Conservation (phyloP, 2,113 vertebrate species). For the Lucifuga dentata region DNA sequence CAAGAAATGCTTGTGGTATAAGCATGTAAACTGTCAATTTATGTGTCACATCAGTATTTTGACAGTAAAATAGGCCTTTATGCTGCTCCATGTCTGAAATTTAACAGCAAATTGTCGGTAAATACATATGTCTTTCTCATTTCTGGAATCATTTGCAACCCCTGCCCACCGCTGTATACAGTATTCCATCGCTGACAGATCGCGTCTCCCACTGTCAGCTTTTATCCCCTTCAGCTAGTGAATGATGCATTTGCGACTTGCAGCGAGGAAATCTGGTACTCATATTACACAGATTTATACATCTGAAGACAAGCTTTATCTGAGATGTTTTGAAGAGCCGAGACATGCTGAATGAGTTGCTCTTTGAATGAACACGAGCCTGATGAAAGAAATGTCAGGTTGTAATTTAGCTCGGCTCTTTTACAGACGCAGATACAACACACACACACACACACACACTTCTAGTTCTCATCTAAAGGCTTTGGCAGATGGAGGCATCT, state of each 20-base stretch:
- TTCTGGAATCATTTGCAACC: slow-evolving; percentile 28
- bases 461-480: slow-evolving; percentile 40
- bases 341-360: slow-evolving; percentile 43
- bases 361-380: slow-evolving; percentile 46
- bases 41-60: slow-evolving; percentile 6
- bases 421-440: slow-evolving; percentile 16
- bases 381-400: slow-evolving; percentile 62
- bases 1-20: no score
- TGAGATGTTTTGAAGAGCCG: slow-evolving; percentile 54
- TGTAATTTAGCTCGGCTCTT: slow-evolving; percentile 51
- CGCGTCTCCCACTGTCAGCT: slow-evolving; percentile 24
- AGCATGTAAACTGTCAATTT: neutral
- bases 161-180: neutral
- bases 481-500: slow-evolving; percentile 67
- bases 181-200: slow-evolving; percentile 51
- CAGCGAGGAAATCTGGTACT: slow-evolving; percentile 41
- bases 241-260: slow-evolving; percentile 36
- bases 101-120: neutral
- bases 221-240: slow-evolving; percentile 45
- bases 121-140: slow-evolving; percentile 49
- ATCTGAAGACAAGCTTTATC: slow-evolving; percentile 59
- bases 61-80: slow-evolving; percentile 1
- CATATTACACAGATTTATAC: slow-evolving; percentile 60
- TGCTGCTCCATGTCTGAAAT: slow-evolving; percentile 14
- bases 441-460: slow-evolving; percentile 1